phyloP scores from a whole-genome alignment of 2,888 invertebrate species.

The Drosophila nigritarsus region DNA sequence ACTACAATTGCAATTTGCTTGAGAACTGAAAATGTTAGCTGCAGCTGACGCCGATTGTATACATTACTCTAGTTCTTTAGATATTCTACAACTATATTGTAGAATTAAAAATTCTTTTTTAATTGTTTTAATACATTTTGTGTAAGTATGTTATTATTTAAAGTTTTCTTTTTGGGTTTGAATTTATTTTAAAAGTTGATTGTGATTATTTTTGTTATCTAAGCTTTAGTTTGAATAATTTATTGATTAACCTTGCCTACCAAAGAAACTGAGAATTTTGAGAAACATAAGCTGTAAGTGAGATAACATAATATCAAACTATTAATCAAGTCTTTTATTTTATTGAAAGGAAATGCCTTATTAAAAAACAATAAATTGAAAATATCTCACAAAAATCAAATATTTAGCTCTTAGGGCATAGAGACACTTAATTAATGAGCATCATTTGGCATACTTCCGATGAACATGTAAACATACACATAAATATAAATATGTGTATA shows the following conservation, averaged over 20 bases:
- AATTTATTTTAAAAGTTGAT: background rate
- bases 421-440: conserved; percentile 40
- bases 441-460: conserved; percentile 51
- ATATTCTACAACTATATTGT: background rate
- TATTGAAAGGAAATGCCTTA: conserved; percentile 50
- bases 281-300: background rate
- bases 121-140: background rate
- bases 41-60: conserved; percentile 34
- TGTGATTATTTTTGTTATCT: background rate
- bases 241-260: background rate
- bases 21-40: conserved; percentile 22
- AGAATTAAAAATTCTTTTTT: background rate
- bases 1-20: conserved; percentile 29
- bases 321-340: conserved; percentile 2
- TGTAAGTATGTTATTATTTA: background rate
- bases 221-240: background rate
- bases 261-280: background rate
- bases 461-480: background rate
- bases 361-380: conserved; percentile 52
- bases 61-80: background rate
- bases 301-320: background rate
- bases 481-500: background rate
- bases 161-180: background rate
- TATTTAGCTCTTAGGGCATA: background rate
- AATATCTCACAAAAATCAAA: conserved; percentile 8